Conservation (phyloP, 1,140 invertebrate genomes). For the Luehdorfia chinensis region DNA sequence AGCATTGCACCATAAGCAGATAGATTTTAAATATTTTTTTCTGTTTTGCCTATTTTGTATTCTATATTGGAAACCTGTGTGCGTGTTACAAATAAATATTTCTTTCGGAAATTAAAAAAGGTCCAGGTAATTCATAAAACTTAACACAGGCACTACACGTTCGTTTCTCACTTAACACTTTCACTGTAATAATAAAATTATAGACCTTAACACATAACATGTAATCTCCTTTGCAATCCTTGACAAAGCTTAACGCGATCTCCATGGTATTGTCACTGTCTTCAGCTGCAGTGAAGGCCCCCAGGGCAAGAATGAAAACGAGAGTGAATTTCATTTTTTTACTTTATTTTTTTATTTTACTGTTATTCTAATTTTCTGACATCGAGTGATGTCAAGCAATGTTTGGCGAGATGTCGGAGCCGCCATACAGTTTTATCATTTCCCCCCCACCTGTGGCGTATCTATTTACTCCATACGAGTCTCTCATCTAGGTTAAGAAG, state of each 20-base stretch:
- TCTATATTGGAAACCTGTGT: no score
- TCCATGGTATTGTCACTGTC: constrained; percentile 60
- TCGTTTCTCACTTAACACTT: constrained; percentile 53
- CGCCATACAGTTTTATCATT: constrained; percentile 66
- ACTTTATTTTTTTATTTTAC: constrained; percentile 35
- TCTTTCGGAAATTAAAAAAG: no score
- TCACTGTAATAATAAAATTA: constrained; percentile 57
- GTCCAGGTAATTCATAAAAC: background rate
- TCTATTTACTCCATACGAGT: constrained; percentile 37
- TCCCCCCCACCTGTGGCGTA: constrained; percentile 44
- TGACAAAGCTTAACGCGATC: constrained; percentile 56
- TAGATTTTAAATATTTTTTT: no score
- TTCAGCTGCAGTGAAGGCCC: constrained; percentile 40
- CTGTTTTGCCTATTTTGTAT: no score
- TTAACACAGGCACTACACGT: constrained; percentile 30
- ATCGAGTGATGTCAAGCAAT: constrained; percentile 60
- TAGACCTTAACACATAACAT: constrained; percentile 67
- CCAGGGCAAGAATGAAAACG: constrained; percentile 39
- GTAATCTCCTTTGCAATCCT: constrained; percentile 65
- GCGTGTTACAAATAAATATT: no score
- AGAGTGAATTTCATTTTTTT: constrained; percentile 59
- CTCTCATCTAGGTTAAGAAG: constrained; percentile 60
- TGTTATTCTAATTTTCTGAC: constrained; percentile 48
- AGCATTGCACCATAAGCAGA: no score
- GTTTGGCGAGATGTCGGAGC: constrained; percentile 47